Percentiles rank a stretch among this genome's conserved stretches.
Evolutionary conservation across 2,888 invertebrate species (phyloP).

Genomic region (Drosophila mayaguana): DNA sequence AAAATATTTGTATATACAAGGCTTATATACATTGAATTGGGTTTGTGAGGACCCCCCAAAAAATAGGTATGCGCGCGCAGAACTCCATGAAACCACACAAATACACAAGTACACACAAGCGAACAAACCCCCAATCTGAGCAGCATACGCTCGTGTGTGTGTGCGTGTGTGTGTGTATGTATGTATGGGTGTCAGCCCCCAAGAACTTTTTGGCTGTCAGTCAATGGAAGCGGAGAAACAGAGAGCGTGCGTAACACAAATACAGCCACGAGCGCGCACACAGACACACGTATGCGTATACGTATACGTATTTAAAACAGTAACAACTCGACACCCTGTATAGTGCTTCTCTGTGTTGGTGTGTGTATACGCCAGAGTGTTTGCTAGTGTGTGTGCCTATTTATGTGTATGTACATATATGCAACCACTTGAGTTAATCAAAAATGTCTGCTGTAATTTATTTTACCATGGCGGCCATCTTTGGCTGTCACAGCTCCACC

Average conservation of each 20-base stretch:
- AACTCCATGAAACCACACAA: constrained; percentile 67
- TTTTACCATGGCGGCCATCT: constrained; percentile 82
- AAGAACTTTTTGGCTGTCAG: constrained; percentile 80
- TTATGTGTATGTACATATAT: constrained; percentile 53
- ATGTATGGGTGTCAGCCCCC: constrained; percentile 68
- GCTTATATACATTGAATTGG: constrained; percentile 25
- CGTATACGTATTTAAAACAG: constrained; percentile 30
- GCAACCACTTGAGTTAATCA: constrained; percentile 83
- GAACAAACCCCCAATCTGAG: constrained; percentile 53
- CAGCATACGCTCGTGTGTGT: constrained; percentile 18
- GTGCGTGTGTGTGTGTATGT: constrained; percentile 31
- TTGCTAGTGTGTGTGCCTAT: constrained; percentile 18
- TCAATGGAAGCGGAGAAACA: constrained; percentile 74
- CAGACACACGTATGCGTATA: constrained; percentile 3
- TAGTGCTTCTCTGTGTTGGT: constrained; percentile 16
- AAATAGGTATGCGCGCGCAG: constrained; percentile 74
- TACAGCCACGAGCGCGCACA: constrained; percentile 6
- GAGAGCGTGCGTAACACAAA: constrained; percentile 54
- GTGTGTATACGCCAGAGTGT: constrained; percentile 8
- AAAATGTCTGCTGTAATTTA: constrained; percentile 84
- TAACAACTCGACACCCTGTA: constrained; percentile 71
- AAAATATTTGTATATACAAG: constrained; percentile 57
- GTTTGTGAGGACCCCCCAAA: constrained; percentile 47
- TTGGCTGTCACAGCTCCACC: constrained; percentile 52
- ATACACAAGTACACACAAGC: constrained; percentile 37